Evolutionary conservation across 2,888 invertebrate genomes (phyloP), one percentile per base, ranked within the genome.

Genomic region (Sisyra nigra): DNA sequence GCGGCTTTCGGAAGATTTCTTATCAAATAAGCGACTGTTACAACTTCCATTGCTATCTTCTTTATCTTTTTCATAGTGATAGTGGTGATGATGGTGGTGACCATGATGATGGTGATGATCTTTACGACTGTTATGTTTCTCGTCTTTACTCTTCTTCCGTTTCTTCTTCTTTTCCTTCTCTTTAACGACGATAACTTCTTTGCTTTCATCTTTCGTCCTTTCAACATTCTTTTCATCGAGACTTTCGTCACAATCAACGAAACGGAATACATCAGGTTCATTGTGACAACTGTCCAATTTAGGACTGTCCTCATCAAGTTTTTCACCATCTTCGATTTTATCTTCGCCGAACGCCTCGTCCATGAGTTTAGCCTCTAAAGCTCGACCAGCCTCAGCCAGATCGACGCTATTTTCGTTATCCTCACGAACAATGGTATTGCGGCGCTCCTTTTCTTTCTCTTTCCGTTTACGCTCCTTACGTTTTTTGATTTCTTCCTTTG

Each of bases 331-430:
- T 36, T 56, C 54, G 7, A 61, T 60, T 40, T 62, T 63, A n/a
- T 54, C 48, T 48, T 54, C 60, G 13, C 60, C 56, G 2, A 58
- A 56, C 45, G 58, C 59, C 36, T 82, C 75, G 41, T 80, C 80
- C 62, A 84, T 74, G 19, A 85, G 71, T 51, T 83, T 80, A 3
- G 83, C 85, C 63, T 86, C 87, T 39, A 85, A 71, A 33, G 83
- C 84, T 54, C 84, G 78, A 43, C 85, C 83, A 11, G 84, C 82
- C 55, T 84, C 85, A 50, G 79, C 81, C 49, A 84, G 71, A 55
- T 87, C 85, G 44, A 84, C 74, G 53, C 84, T 84, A 53, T 82
- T 83, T 44, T 84, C 83, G 54, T 83, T 83, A 48, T 77, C 75
- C 50, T 72, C 72, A 3, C 57, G 48, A 10, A 60, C 45, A 14